Evolutionary conservation across 2,888 invertebrate genomes (phyloP).

Genomic region (Ophioninae sp.): DNA sequence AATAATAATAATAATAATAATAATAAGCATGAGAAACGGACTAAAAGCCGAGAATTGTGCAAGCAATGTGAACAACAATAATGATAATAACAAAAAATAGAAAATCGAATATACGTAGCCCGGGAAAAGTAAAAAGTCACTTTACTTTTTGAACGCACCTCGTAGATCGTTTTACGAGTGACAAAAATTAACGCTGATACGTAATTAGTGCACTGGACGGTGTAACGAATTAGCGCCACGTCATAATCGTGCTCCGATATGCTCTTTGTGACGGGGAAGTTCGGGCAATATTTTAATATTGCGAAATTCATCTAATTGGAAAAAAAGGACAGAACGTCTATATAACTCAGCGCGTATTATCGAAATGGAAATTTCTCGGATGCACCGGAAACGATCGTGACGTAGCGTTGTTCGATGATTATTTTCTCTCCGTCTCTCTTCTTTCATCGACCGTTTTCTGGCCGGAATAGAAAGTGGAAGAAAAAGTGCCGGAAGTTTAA

Average conservation of each 20-base stretch:
- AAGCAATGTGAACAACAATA: no score
- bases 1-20: no score
- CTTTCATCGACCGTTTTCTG: constrained; percentile 4
- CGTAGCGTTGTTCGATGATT: not conserved
- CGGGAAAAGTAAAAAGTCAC: no score
- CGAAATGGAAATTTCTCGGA: constrained; percentile 1
- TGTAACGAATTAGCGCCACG: not conserved
- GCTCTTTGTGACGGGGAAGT: not conserved
- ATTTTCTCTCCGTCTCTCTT: not conserved
- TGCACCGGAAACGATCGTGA: not conserved
- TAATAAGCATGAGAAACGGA: no score
- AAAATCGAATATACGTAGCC: no score
- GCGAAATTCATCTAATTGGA: not conserved
- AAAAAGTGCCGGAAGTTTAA: constrained; percentile 44
- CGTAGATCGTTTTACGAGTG: not conserved
- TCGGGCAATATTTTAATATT: not conserved
- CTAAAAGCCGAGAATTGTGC: no score
- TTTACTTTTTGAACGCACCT: no score
- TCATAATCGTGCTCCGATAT: not conserved
- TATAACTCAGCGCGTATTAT: not conserved
- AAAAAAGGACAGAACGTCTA: not conserved
- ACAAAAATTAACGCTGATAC: not conserved
- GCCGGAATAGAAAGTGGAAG: not conserved
- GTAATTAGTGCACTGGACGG: not conserved
- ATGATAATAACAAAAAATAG: no score